Percentiles rank a stretch among this genome's conserved stretches.
phyloP scores from a whole-genome alignment of 2,888 invertebrate species.

The Nephrotoma flavescens region DNA sequence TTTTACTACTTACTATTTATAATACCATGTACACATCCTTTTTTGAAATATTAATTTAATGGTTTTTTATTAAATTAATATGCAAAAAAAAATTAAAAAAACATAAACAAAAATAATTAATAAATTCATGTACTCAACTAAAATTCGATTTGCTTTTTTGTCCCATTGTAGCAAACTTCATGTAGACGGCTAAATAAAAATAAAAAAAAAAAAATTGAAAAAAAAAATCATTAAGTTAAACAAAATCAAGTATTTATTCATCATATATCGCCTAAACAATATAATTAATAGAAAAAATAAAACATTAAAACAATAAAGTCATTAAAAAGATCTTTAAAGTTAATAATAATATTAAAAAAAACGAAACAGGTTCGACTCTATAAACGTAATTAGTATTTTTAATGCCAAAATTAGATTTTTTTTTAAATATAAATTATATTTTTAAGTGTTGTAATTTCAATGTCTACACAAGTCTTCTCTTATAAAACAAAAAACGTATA shows the following conservation, averaged over 20 bases:
- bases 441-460: not conserved
- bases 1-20: not conserved
- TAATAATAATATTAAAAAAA: conserved; percentile 10
- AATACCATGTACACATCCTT: not conserved
- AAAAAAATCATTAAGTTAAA: conserved; percentile 2
- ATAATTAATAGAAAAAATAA: conserved; percentile 7
- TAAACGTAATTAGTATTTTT: conserved; percentile 4
- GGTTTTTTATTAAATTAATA: not conserved
- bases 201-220: conserved; percentile 12
- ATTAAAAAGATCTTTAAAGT: conserved; percentile 6
- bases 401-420: conserved; percentile 1
- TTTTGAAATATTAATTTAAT: not conserved
- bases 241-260: not conserved
- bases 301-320: conserved; percentile 7
- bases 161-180: conserved; percentile 31
- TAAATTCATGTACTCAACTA: not conserved
- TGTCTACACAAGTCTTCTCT: not conserved
- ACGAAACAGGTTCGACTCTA: conserved; percentile 12
- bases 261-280: conserved; percentile 1
- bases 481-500: not conserved
- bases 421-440: not conserved
- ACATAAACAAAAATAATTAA: not conserved
- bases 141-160: conserved; percentile 11
- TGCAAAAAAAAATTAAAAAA: not conserved
- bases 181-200: conserved; percentile 23